Evolutionary conservation across 1,140 invertebrate genomes (phyloP), one percentile per base, ranked within the genome.

Genomic region (Coenobita brevimanus): DNA sequence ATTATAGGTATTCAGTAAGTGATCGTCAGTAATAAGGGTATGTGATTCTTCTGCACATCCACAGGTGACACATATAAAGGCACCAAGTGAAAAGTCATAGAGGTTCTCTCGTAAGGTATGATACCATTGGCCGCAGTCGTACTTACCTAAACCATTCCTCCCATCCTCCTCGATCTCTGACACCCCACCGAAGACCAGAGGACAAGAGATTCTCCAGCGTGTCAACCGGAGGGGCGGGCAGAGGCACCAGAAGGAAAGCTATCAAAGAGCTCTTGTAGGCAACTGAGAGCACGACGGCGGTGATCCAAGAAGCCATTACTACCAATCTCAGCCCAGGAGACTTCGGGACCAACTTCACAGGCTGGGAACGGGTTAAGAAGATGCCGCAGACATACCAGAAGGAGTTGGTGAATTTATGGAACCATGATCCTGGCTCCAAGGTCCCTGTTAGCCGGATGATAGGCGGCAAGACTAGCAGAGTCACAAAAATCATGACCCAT

Each of bases 101-200:
- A 57, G 50, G 8, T 57, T 10, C 50, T 10, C 50, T 57, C 21
- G 50, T 57, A 57, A 57, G 50, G 8, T 57, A 8, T 8, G 50
- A 57, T 57, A 21, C 8, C 8, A 21, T 57, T 10, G 8, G 8
- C 21, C 8, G 8, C 8, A 57, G 21, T 21, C 1, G 10, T 2
- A 24, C 15, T 76, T 62, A 86, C 89, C 88, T 85, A 82, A 90
- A 90, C 88, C 88, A 90, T 41, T 73, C 57, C 0, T 79, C 89
- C 89, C 89, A 90, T 0, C 81, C 89, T 0, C 86, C 89, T 21
- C 71, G 33, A 36, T 82, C 76, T 21, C 89, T 54, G 24, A 90
- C 82, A 17, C 89, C 89, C 89, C 89, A 90, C n/a, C 27, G 24
- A 10, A 90, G 89, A 15, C 82, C 75, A 15, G 87, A 89, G 8